phyloP scores from a whole-genome alignment of 2,888 invertebrate species.

The Heliconius aoede region DNA sequence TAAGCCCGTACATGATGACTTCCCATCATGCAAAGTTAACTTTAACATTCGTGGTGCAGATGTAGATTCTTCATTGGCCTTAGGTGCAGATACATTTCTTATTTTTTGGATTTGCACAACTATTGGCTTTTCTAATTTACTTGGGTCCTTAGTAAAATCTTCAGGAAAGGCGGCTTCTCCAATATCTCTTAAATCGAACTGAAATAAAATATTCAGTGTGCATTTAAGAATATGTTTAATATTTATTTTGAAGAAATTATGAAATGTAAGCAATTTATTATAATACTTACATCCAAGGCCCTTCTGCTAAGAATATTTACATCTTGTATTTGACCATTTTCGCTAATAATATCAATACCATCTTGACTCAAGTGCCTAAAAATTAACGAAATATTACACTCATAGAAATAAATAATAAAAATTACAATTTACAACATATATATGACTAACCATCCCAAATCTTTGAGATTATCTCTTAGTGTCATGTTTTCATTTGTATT shows the following conservation, averaged over 20 bases:
- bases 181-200: conserved; percentile 92
- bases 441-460: conserved; percentile 86
- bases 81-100: conserved; percentile 94
- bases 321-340: conserved; percentile 86
- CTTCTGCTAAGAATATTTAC: conserved; percentile 85
- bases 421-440: conserved; percentile 28
- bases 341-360: conserved; percentile 86
- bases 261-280: conserved; percentile 39
- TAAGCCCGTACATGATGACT: conserved; percentile 89
- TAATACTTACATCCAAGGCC: conserved; percentile 87
- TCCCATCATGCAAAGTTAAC: conserved; percentile 93
- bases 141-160: conserved; percentile 85
- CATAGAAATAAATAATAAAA: conserved; percentile 41
- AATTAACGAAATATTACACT: conserved; percentile 53
- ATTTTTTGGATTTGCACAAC: conserved; percentile 95
- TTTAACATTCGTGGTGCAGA: conserved; percentile 93
- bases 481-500: conserved; percentile 80
- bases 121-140: conserved; percentile 82
- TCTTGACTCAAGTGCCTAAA: conserved; percentile 89
- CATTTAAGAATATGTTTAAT: conserved; percentile 23
- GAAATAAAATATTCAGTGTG: conserved; percentile 56
- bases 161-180: conserved; percentile 89
- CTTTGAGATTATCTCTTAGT: conserved; percentile 85
- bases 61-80: conserved; percentile 93
- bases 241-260: conserved; percentile 41